Evolutionary conservation across 1,140 invertebrate genomes (phyloP).

Genomic region (Coenobita brevimanus): DNA sequence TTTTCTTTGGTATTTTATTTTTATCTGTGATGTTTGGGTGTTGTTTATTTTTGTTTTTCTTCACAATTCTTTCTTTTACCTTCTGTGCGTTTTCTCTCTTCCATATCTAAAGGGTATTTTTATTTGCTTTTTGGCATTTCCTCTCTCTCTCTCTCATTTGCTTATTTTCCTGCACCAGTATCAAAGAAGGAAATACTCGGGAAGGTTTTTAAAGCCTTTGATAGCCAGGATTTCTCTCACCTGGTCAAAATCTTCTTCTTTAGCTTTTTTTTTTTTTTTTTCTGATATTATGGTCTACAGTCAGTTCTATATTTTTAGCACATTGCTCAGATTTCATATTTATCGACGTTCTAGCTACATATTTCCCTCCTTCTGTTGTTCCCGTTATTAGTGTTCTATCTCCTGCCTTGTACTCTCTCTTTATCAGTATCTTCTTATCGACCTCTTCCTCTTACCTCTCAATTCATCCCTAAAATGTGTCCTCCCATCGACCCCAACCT

Average conservation of each 20-base stretch:
- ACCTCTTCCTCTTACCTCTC: background rate
- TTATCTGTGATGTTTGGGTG: background rate
- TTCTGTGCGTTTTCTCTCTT: background rate
- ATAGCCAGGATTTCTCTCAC: background rate
- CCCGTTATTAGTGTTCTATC: background rate
- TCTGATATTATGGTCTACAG: background rate
- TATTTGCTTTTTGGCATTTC: too few relatives aligned
- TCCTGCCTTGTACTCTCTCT: background rate
- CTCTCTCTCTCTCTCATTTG: slow-evolving; percentile 12
- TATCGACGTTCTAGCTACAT: too few relatives aligned
- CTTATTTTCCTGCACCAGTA: background rate
- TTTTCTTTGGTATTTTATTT: background rate
- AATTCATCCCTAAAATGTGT: background rate
- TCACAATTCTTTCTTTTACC: background rate
- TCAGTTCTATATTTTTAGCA: background rate
- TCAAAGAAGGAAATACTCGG: background rate
- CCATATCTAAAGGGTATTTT: background rate
- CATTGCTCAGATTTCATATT: background rate
- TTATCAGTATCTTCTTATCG: background rate
- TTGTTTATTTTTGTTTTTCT: background rate
- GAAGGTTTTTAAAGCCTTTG: background rate
- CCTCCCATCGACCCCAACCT: background rate
- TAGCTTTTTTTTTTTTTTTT: background rate
- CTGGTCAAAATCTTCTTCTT: background rate
- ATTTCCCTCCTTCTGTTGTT: background rate